These are phyloP conservation scores for Threskiornis aethiopicus DNA, from an alignment of 2,797 vertebrate species.

Conservation along the genomic window DNA sequence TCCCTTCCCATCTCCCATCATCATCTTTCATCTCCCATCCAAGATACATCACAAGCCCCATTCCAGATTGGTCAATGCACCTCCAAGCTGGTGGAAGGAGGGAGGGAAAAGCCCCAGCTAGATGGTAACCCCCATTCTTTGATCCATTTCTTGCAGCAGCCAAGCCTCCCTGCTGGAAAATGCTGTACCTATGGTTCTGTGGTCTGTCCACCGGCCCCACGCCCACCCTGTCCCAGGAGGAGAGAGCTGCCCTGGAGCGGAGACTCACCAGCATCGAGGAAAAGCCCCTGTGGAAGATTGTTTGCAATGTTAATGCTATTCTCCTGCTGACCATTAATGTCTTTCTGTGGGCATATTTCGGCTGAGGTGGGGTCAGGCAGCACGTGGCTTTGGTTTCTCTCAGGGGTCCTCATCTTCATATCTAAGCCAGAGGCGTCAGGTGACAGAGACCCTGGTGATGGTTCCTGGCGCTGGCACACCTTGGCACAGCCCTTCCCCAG, in stretches of 20 bases:
- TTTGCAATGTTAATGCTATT: slow-evolving; percentile 86
- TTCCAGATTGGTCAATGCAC: background rate
- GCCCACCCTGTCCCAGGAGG: slow-evolving; percentile 65
- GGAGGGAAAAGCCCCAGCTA: background rate
- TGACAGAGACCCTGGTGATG: background rate
- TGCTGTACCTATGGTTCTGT: slow-evolving; percentile 81
- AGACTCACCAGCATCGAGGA: slow-evolving; percentile 84
- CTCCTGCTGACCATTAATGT: slow-evolving; percentile 84
- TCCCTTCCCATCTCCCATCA: too few species aligned
- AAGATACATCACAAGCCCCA: background rate
- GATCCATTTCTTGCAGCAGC: background rate
- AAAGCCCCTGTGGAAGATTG: slow-evolving; percentile 80
- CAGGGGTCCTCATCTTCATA: background rate
- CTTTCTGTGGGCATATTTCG: slow-evolving; percentile 92
- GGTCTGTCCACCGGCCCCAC: slow-evolving; percentile 70
- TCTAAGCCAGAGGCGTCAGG: accelerated
- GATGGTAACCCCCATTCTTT: background rate
- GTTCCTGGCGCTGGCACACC: accelerated
- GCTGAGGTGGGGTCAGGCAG: slow-evolving; percentile 50
- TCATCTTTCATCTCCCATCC: background rate
- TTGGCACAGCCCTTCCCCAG: background rate
- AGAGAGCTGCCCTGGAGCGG: slow-evolving; percentile 68
- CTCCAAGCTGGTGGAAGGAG: background rate
- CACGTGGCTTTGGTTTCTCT: background rate
- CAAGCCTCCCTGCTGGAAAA: slow-evolving; percentile 71